Evolutionary conservation across 2,888 invertebrate genomes (phyloP).

Genomic region (Aspidiotus destructor): DNA sequence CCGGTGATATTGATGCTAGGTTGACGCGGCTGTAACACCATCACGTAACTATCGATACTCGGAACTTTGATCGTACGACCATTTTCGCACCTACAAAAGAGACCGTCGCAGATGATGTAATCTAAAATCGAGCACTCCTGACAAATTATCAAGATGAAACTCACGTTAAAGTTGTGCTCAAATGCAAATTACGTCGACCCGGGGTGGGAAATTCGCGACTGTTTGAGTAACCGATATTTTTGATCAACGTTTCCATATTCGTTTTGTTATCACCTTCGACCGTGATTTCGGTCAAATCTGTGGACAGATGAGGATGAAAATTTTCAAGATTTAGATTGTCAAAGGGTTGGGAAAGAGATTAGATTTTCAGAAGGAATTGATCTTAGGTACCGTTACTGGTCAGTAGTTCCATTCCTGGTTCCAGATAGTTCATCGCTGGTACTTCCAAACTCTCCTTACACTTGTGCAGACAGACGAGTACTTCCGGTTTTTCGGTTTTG

Average conservation of each 20-base stretch:
- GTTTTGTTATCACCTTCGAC: conserved; percentile 85
- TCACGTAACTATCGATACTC: conserved; percentile 71
- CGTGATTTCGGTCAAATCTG: conserved; percentile 75
- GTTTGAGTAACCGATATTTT: conserved; percentile 85
- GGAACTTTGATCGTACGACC: conserved; percentile 63
- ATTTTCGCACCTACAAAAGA: conserved; percentile 55
- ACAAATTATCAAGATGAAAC: conserved; percentile 38
- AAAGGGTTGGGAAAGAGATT: neutral
- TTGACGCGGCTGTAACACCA: conserved; percentile 75
- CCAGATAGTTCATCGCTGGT: conserved; percentile 62
- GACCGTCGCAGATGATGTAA: neutral
- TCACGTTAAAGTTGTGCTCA: conserved; percentile 69
- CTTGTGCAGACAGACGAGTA: conserved; percentile 65
- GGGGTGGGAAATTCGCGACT: conserved; percentile 88
- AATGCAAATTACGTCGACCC: conserved; percentile 74
- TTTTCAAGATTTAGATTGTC: too few relatives aligned
- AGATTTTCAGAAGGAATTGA: neutral
- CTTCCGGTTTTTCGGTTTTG: conserved; percentile 62
- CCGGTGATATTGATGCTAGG: conserved; percentile 77
- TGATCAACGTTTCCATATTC: conserved; percentile 75
- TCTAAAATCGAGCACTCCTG: neutral
- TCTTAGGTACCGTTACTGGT: conserved; percentile 49
- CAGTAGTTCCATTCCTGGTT: conserved; percentile 67
- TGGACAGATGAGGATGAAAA: conserved; percentile 28
- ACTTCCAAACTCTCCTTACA: conserved; percentile 73